A percentile compares a stretch with the other conserved stretches of the same genome.
These are phyloP conservation scores for Holacanthus passer DNA, from an alignment of 2,113 vertebrate species.

Conservation along the genomic window DNA sequence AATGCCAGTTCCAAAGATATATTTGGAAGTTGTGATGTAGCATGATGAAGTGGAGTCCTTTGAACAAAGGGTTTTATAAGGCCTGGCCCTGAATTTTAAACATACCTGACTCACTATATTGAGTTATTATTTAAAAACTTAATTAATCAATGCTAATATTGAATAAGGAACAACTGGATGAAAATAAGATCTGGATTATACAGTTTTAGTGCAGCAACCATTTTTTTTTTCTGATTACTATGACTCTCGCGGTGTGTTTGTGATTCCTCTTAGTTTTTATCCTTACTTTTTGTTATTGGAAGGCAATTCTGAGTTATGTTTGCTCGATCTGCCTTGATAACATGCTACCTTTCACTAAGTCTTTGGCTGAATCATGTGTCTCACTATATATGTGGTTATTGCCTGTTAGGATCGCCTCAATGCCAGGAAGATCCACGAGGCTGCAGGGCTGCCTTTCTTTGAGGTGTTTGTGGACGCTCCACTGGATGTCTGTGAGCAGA, in stretches of 20 bases:
- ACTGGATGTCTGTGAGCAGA: slow-evolving; percentile 95
- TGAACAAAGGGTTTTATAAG: background rate
- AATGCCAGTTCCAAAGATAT: background rate
- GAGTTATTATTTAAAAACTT: background rate
- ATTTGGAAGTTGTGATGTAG: background rate
- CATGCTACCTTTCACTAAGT: background rate
- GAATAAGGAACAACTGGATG: background rate
- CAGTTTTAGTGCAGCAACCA: background rate
- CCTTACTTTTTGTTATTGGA: background rate
- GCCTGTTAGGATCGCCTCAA: slow-evolving; percentile 92
- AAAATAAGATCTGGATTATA: background rate
- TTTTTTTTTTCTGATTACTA: background rate
- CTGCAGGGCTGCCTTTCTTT: slow-evolving; percentile 95
- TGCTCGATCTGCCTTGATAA: background rate
- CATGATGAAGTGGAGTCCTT: background rate
- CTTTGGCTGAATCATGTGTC: background rate
- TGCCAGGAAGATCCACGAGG: slow-evolving; percentile 94
- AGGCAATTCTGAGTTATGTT: background rate
- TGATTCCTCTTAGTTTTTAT: background rate
- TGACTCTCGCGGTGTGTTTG: background rate
- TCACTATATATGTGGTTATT: background rate
- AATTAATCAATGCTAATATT: background rate
- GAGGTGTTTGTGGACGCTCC: slow-evolving; percentile 99
- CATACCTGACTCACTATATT: background rate
- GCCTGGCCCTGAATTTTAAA: background rate